Percentiles rank a stretch among this genome's conserved stretches.
phyloP scores from a whole-genome alignment of 2,113 vertebrate genomes.

The Xenopus tropicalis region DNA sequence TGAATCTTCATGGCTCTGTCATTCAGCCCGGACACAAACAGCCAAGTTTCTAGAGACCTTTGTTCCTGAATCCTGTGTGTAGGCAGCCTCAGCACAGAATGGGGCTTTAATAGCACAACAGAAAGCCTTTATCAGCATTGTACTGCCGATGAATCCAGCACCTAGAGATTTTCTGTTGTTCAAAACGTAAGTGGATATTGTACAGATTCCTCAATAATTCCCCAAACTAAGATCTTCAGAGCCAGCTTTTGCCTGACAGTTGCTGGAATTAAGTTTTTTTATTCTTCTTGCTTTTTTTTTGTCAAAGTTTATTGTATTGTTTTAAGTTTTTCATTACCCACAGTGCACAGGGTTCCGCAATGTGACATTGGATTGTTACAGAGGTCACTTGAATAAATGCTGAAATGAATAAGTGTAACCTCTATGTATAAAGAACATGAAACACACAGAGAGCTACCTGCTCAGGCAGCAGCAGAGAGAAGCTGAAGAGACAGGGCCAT shows the following conservation, averaged over 20 bases:
- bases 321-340: background rate
- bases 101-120: conserved; percentile 41
- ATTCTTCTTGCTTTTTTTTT: conserved; percentile 21
- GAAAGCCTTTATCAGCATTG: conserved; percentile 42
- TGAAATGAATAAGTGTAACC: no score
- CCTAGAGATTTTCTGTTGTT: conserved; percentile 46
- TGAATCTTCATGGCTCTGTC: conserved; percentile 19
- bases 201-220: conserved; percentile 41
- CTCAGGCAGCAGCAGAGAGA: no score
- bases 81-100: conserved; percentile 36
- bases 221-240: conserved; percentile 34
- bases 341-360: conserved; percentile 27
- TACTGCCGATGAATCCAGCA: conserved; percentile 39
- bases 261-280: conserved; percentile 29
- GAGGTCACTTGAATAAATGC: conserved; percentile 35
- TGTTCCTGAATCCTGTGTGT: conserved; percentile 42
- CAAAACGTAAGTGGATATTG: conserved; percentile 44
- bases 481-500: no score
- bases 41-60: conserved; percentile 30
- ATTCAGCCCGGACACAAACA: conserved; percentile 32
- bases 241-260: conserved; percentile 33
- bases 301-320: no score
- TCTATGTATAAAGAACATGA: no score
- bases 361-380: conserved; percentile 38
- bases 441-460: no score